phyloP scores from a whole-genome alignment of 2,888 invertebrate species.

The Acanthoscelides obtectus region DNA sequence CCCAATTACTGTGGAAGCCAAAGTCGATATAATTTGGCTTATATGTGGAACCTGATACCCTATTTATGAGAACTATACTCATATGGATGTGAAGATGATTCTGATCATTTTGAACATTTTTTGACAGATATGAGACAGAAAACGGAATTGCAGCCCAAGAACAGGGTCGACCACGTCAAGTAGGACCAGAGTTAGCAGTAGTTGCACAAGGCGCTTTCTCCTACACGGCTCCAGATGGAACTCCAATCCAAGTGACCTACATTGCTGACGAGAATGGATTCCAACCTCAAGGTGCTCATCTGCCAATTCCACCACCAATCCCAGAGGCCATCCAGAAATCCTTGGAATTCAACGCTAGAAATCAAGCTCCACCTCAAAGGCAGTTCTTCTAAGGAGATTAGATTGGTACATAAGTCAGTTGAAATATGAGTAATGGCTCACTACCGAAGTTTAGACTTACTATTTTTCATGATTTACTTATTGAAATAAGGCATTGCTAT shows the following conservation, averaged over 20 bases:
- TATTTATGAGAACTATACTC: no score
- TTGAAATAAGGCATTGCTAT: no score
- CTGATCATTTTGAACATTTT: no score
- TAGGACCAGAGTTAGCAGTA: conserved; percentile 34
- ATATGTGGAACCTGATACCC: no score
- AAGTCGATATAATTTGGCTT: no score
- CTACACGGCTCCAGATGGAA: conserved; percentile 32
- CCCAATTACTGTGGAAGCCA: no score
- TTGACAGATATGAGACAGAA: conserved; percentile 55
- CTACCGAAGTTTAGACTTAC: not conserved
- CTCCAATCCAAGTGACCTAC: conserved; percentile 27
- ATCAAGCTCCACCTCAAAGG: conserved; percentile 18
- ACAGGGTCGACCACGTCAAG: conserved; percentile 49
- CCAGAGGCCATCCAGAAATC: conserved; percentile 54
- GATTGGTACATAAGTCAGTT: not conserved
- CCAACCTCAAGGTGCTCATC: conserved; percentile 32
- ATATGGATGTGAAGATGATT: no score
- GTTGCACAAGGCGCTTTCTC: conserved; percentile 49
- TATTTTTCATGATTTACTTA: no score
- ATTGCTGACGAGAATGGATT: conserved; percentile 37
- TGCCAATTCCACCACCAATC: conserved; percentile 30
- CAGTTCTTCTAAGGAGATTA: not conserved
- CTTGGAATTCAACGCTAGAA: conserved; percentile 51
- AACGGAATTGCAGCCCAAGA: conserved; percentile 59
- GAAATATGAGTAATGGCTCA: not conserved